These are phyloP conservation scores for Prenolepis imparis DNA, from an alignment of 2,888 invertebrate genomes.

Conservation along the genomic window DNA sequence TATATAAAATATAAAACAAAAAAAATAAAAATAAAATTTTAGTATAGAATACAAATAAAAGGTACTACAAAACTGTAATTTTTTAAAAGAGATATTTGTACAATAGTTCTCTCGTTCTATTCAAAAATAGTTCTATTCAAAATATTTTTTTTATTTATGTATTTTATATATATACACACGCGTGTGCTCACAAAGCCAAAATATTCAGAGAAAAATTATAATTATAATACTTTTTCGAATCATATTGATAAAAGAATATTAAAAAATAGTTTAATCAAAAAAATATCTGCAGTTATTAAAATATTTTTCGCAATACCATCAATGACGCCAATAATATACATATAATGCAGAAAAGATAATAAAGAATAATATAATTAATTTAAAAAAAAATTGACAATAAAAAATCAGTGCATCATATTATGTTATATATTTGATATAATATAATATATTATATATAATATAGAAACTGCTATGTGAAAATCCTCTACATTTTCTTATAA, in stretches of 20 bases:
- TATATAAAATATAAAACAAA: too few species aligned
- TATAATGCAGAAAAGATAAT: not conserved
- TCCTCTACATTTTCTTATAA: not conserved
- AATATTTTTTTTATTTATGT: not conserved
- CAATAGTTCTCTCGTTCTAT: not conserved
- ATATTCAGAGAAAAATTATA: not conserved
- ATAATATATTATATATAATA: not conserved
- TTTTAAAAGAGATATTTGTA: not conserved
- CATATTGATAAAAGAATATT: not conserved
- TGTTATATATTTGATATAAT: not conserved
- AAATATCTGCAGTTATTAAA: not conserved
- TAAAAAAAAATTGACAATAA: not conserved
- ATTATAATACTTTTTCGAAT: not conserved
- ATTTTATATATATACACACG: not conserved
- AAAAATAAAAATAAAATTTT: too few species aligned
- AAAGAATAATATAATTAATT: constrained; percentile 8
- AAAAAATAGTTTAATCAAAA: not conserved
- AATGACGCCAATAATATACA: not conserved
- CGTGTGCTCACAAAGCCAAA: not conserved
- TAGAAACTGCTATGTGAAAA: not conserved
- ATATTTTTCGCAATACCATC: not conserved
- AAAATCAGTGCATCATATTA: not conserved
- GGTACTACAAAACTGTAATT: too few species aligned
- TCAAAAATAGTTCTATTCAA: not conserved
- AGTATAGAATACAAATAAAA: too few species aligned